Percentiles rank a stretch among this genome's conserved stretches.
phyloP scores from a whole-genome alignment of 2,113 vertebrate genomes.

The Proteles cristata region DNA sequence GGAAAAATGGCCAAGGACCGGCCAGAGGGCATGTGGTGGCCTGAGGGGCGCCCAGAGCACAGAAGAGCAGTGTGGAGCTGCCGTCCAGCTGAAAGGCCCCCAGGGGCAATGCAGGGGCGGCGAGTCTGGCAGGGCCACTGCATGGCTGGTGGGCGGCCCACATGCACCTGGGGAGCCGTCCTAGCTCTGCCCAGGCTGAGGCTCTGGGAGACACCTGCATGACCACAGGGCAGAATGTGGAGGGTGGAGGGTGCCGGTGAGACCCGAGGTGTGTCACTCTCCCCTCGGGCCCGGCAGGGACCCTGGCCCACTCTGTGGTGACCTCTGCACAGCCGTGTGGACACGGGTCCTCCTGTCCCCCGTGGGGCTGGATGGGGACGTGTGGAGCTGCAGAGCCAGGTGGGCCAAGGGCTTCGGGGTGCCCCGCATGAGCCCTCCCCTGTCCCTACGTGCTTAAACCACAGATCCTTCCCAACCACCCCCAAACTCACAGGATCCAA shows the following conservation, averaged over 20 bases:
- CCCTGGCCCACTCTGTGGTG: background rate
- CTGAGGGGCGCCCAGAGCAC: background rate
- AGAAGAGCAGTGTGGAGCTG: background rate
- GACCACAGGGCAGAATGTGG: rapidly evolving
- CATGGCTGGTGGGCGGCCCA: rapidly evolving
- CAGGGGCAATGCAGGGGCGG: rapidly evolving
- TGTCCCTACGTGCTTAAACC: too few species aligned
- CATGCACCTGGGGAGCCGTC: rapidly evolving
- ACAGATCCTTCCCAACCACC: too few species aligned
- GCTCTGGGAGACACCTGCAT: background rate
- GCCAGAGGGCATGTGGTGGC: background rate
- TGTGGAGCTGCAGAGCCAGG: background rate
- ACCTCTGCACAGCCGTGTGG: background rate
- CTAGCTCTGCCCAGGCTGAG: background rate
- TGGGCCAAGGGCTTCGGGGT: too few species aligned
- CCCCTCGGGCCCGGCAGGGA: background rate
- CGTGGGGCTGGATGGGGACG: background rate
- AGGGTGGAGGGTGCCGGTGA: background rate
- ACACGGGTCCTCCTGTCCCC: too few species aligned
- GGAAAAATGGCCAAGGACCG: background rate
- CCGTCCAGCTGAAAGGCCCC: background rate
- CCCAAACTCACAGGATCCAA: too few species aligned
- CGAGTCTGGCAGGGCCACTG: rapidly evolving
- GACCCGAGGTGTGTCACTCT: background rate
- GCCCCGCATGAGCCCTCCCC: too few species aligned